Base-by-base conservation (phyloP, 1,140 invertebrate species). In the Brachionus sp. region DNA sequence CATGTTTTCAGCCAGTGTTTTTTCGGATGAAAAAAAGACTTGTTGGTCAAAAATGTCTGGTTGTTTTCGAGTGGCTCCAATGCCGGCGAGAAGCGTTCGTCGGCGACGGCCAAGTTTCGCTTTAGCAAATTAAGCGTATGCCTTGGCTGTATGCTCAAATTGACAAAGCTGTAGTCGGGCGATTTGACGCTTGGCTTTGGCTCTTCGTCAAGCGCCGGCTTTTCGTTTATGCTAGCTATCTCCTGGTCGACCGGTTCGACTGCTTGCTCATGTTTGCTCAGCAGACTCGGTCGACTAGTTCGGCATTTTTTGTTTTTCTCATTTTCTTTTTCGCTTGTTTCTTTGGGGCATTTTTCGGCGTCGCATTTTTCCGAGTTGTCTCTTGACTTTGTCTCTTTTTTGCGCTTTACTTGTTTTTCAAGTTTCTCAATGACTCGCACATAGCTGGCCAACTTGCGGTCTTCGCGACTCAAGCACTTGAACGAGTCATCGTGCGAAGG, bases 1-100 rank as follows among this genome's bases (percentile, higher is more conserved):
- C 39, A 75, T 0, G n/a, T 75, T 46, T 75, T 75, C 16, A 75
- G 25, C 70, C 70, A 75, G 39, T 75, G 70, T 46, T 75, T 75
- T 75, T 75, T 75, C 0, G 70, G 70, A 13, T 75, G 37, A 46
- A 75, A 75, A 75, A 75, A 75, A 0, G 37, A 44, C 16, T 44
- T 75, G 9, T 50, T 44, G 9, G 42, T 75, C 10, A 75, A 5
- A 46, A 75, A 75, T 2, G 39, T 75, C 10, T 46, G 10, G 44
- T 75, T 75, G 44, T 75, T 75, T 75, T 75, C 70, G n/a, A 75
- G 25, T 33, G 70, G 44, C 5, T 75, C 70, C 7, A 75, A 23
- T 6, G 70, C 39, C 7, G 70, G 42, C 10, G 70, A 70, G n/a
- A 70, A 70, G 9, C 66, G 66, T 1, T 70, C 42, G 13, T 75